Evolutionary conservation across 1,140 invertebrate genomes (phyloP), one percentile per base, ranked within the genome.

Genomic region (Bicyclus anynana): DNA sequence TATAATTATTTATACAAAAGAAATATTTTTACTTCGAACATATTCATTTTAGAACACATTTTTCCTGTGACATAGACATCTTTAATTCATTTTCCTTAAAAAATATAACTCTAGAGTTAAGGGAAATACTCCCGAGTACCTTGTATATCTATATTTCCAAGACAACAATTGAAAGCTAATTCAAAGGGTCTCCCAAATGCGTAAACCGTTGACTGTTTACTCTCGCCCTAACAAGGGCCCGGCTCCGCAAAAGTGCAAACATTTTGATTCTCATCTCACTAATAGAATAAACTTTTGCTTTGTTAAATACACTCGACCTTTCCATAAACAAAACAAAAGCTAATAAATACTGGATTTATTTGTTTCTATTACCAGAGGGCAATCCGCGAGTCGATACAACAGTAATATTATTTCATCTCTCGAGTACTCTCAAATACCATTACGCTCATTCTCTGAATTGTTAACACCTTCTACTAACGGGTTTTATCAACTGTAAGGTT

Each of bases 221-320:
- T 44, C 40, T 20, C 2, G 3, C 40, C 18, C 3, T 2, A 12
- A 10, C 3, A 20, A 44, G 13, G 40, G 14, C 17, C 40, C 5
- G 18, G 10, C 20, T 44, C 40, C 40, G 18, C 40, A 44, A 44
- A 44, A 44, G 17, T 44, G 40, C 40, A 44, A 44, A 44, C 40
- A 44, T 20, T 44, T 44, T 44, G 18, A 12, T 20, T 10, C 40
- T 18, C 17, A 44, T 44, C 40, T 44, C 40, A 16, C 40, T 44
- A 44, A 44, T 44, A 44, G 40, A 44, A 44, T 44, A 44, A 23
- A 44, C 40, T 44, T 44, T 44, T 18, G 40, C 40, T 18, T 9
- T n/a, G 40, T 20, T 20, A 18, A 44, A 44, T 44, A 44, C 40
- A 44, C 40, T 44, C 40, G 40, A 20, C 16, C 40, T 44, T n/a